Evolutionary conservation across 2,113 vertebrate species (phyloP), one percentile per base, ranked within the genome.

Genomic region (Gobio gobio): DNA sequence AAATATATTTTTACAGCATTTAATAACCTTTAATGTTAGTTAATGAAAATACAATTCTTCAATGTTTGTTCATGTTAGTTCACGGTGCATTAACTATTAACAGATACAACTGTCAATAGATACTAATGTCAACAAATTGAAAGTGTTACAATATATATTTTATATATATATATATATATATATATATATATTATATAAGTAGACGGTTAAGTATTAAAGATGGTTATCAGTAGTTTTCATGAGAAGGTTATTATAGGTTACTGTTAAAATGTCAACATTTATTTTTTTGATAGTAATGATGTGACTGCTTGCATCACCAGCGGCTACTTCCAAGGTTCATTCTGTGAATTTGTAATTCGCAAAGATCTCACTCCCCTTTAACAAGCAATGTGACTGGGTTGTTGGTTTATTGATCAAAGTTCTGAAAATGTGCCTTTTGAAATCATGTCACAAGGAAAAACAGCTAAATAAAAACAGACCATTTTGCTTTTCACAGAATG

Each of bases 321-420:
- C 14, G 3, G 3, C 24, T 16, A 36, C 29, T 72, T 43, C 16
- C 49, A 54, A 26, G 29, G 80, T 72, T 82, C 26, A 72, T 82
- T 82, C 45, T 33, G 24, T 82, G 63, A 54, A 82, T 77, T 13
- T 73, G 22, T 47, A 10, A 76, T 33, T 33, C 16, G 14, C 26
- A 29, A 75, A 26, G 3, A 47, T 66, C n/a, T 81, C 78, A 66
- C 78, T 68, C 61, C 78, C 61, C 61, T 49, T 81, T 2, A 58
- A 82, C 29, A 82, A 72, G 20, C 45, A 51, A 29, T 4, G 6
- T 54, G 47, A 72, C 18, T 82, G 33, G 49, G 14, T 14, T 43
- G 29, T 43, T 56, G 66, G 10, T 54, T 79, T 82, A 82, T 56
- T 82, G 64, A 82, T 82, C 33, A 1, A 36, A 72, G 43, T 70